phyloP scores from a whole-genome alignment of 2,797 vertebrate species.

The Cichlasoma orientale region DNA sequence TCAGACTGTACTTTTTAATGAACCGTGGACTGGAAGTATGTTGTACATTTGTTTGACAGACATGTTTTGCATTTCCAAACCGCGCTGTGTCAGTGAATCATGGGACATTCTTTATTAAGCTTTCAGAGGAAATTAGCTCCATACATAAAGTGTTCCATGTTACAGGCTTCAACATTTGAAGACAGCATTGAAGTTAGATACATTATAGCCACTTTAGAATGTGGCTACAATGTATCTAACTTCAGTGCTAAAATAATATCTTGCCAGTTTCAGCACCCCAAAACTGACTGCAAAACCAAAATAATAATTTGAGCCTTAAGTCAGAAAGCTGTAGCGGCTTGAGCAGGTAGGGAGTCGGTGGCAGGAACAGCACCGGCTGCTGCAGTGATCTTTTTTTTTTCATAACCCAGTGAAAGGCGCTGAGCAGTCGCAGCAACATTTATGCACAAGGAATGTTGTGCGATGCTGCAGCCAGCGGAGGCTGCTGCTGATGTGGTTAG shows the following conservation, averaged over 20 bases:
- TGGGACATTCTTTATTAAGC: neutral
- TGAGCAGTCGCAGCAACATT: conserved; percentile 38
- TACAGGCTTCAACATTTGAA: rapidly evolving
- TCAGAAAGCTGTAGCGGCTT: neutral
- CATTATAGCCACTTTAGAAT: too few species aligned
- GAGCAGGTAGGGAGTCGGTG: neutral
- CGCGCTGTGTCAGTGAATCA: too few species aligned
- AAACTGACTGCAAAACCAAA: neutral
- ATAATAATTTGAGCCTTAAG: neutral
- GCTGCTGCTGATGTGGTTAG: conserved; percentile 44
- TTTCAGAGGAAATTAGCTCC: neutral
- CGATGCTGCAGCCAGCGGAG: conserved; percentile 33
- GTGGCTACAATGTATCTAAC: neutral
- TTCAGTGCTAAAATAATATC: rapidly evolving
- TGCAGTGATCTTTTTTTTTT: neutral
- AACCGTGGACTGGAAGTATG: rapidly evolving
- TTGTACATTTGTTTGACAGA: too few species aligned
- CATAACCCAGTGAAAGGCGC: neutral
- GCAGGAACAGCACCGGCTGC: neutral
- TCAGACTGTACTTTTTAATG: rapidly evolving
- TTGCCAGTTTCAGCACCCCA: neutral
- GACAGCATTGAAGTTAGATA: neutral
- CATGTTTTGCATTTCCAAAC: too few species aligned
- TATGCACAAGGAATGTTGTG: conserved; percentile 56
- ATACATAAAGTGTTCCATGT: neutral